Percentiles rank a stretch among this genome's conserved stretches.
Conservation (phyloP, 2,797 vertebrate species). For the Austrolebias charrua region DNA sequence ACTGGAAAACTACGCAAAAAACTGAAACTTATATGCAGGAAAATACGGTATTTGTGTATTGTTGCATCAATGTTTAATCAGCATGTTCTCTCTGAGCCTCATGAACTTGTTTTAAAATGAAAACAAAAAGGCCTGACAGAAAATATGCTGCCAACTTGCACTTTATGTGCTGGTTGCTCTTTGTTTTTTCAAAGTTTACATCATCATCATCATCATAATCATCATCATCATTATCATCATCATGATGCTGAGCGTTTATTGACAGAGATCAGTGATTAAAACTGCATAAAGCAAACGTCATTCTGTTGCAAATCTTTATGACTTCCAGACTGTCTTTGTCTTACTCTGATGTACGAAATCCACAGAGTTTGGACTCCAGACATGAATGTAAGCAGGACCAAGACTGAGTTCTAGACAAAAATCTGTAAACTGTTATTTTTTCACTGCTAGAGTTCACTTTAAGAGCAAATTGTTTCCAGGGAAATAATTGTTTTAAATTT, state of each 20-base stretch:
- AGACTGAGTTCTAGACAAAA: too few relatives aligned
- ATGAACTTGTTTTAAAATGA: too few relatives aligned
- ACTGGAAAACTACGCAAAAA: too few relatives aligned
- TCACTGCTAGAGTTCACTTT: too few relatives aligned
- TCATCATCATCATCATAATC: too few relatives aligned
- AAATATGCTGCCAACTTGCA: conserved; percentile 14
- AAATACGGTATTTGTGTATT: background rate
- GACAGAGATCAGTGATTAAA: conserved; percentile 24
- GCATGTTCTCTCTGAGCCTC: too few relatives aligned
- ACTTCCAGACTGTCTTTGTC: conserved; percentile 11
- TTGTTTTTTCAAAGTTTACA: conserved; percentile 38
- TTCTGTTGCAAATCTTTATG: conserved; percentile 9
- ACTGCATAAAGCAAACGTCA: conserved; percentile 12
- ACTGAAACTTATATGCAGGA: too few relatives aligned
- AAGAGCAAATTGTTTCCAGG: background rate
- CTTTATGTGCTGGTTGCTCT: conserved; percentile 38
- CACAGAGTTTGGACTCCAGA: background rate
- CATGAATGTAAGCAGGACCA: too few relatives aligned
- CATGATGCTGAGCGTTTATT: conserved; percentile 16
- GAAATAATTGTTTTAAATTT: background rate
- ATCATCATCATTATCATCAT: background rate
- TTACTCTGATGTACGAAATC: background rate
- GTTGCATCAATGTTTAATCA: background rate
- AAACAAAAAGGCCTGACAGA: conserved; percentile 6
- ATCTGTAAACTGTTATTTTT: too few relatives aligned